A percentile compares a stretch with the other conserved stretches of the same genome.
These are phyloP conservation scores for Thereva unica DNA, from an alignment of 2,888 invertebrate genomes.

Conservation along the genomic window DNA sequence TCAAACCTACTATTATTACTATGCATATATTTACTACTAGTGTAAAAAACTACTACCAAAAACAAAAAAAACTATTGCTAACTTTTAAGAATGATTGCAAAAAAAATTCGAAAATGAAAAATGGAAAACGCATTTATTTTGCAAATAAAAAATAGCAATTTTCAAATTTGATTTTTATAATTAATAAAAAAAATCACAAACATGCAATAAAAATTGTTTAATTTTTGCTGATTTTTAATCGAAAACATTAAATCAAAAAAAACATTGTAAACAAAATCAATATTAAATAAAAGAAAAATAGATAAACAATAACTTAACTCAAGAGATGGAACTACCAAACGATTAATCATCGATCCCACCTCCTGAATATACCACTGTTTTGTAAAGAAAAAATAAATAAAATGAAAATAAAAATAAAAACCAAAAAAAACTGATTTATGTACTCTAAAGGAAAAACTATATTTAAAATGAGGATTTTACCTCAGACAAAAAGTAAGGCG, in stretches of 20 bases:
- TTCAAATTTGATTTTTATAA: too few species aligned
- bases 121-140: too few species aligned
- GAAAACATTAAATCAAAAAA: not conserved
- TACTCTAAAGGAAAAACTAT: too few species aligned
- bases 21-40: constrained; percentile 13
- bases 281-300: constrained; percentile 16
- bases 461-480: too few species aligned
- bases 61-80: constrained; percentile 26
- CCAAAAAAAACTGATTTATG: too few species aligned
- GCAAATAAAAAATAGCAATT: too few species aligned
- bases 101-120: not conserved
- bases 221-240: too few species aligned
- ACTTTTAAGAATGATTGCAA: constrained; percentile 11
- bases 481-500: too few species aligned
- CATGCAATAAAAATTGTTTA: too few species aligned
- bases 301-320: not conserved
- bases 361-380: constrained; percentile 31
- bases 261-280: constrained; percentile 1
- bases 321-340: not conserved
- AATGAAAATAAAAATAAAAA: not conserved
- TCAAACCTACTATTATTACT: constrained; percentile 11
- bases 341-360: constrained; percentile 33
- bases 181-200: too few species aligned
- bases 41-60: constrained; percentile 22
- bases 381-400: constrained; percentile 25